A percentile compares a stretch with the other conserved stretches of the same genome.
Conservation (phyloP, 2,113 vertebrate genomes). For the Notothenia rossii region DNA sequence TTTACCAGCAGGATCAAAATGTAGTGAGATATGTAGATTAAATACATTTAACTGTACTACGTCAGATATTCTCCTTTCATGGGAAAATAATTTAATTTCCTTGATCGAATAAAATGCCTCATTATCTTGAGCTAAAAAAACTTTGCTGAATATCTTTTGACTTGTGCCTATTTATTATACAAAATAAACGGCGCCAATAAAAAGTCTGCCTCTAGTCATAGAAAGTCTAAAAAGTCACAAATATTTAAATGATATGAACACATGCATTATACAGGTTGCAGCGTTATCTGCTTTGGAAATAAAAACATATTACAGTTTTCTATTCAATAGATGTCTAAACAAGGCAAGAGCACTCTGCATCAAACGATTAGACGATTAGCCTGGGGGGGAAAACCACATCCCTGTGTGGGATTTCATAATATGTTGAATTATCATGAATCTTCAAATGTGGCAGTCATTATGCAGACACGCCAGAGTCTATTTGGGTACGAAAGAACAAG, state of each 20-base stretch:
- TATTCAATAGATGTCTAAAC: conserved; percentile 39
- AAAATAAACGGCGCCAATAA: conserved; percentile 10
- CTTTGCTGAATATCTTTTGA: background rate
- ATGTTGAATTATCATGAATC: conserved; percentile 46
- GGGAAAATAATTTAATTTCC: background rate
- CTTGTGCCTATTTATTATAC: background rate
- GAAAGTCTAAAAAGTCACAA: conserved; percentile 14
- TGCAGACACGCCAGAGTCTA: conserved; percentile 40
- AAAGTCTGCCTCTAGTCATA: conserved; percentile 10
- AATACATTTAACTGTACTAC: background rate
- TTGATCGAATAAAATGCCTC: background rate
- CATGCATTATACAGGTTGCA: background rate
- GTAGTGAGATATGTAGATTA: background rate
- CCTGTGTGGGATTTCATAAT: conserved; percentile 53
- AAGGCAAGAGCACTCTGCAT: conserved; percentile 27
- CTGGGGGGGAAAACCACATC: conserved; percentile 48
- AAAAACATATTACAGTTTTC: conserved; percentile 17
- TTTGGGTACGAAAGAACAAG: conserved; percentile 17
- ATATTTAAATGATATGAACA: conserved; percentile 19
- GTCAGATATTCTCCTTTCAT: background rate
- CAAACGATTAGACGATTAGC: conserved; percentile 47
- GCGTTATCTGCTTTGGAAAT: conserved; percentile 20
- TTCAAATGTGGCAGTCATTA: conserved; percentile 48
- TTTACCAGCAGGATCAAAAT: background rate
- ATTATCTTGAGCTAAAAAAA: background rate